Base-by-base conservation (phyloP, 2,888 invertebrate species). In the Hypercompe scribonia region DNA sequence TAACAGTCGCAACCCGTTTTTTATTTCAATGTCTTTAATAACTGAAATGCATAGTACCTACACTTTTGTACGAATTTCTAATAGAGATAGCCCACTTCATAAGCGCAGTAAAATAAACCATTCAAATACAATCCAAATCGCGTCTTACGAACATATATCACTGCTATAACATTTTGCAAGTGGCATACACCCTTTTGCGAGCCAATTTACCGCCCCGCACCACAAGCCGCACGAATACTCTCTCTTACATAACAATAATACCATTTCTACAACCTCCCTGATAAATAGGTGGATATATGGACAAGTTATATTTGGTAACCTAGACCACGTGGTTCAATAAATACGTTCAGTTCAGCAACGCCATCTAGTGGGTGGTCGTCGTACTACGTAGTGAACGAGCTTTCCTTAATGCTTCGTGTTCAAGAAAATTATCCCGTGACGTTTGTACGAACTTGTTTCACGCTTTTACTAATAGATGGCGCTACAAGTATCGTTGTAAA, bases 211-310 rank as follows among this genome's bases (percentile, higher is more conserved):
- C 78, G 39, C 85, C 89, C 88, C 89, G 87, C 89, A 90, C 91
- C 89, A 82, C 89, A 93, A 93, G 94, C 94, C 94, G 87, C 95
- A 94, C 92, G 92, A 92, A 93, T 91, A 91, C 90, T 89, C 90
- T 86, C 91, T 92, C 93, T 94, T 94, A 95, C 94, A 94, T 94
- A 95, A 95, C 94, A 94, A 94, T 94, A 92, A 94, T 94, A 91
- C 92, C 90, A 92, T 82, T 82, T 83, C 84, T 86, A 86, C 86
- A 86, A 86, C 86, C 86, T 85, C 80, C 78, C 77, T 83, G 84
- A 86, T 84, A 87, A 87, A 88, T 88, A 84, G 83, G 78, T 81
- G 78, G 76, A 73, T 82, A 74, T 81, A 81, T 72, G 64, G 63
- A 71, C 58, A 79, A 81, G 73, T 77, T 81, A 84, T 81, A 81